phyloP scores from a whole-genome alignment of 2,113 vertebrate genomes.

The Clarias macrocephalus region DNA sequence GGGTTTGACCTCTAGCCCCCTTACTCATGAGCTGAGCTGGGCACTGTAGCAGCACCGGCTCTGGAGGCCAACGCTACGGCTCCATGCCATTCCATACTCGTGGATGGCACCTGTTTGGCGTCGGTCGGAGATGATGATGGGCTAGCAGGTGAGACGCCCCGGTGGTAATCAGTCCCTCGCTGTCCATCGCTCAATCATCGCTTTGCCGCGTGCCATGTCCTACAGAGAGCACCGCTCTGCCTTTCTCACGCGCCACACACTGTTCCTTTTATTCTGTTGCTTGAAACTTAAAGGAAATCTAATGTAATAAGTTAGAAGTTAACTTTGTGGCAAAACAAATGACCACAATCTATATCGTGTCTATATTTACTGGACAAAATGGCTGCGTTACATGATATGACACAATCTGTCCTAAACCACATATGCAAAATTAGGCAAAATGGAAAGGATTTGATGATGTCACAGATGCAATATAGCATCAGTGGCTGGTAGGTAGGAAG shows the following conservation, averaged over 20 bases:
- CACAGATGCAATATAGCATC: neutral
- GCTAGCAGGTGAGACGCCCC: conserved; percentile 53
- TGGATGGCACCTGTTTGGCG: conserved; percentile 56
- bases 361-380: neutral
- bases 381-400: neutral
- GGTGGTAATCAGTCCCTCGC: conserved; percentile 58
- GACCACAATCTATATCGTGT: too few relatives aligned
- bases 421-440: neutral
- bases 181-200: conserved; percentile 53
- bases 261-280: neutral
- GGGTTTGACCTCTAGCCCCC: conserved; percentile 47
- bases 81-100: conserved; percentile 35
- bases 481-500: neutral
- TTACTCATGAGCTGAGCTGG: conserved; percentile 20
- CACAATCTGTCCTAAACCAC: neutral
- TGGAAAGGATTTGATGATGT: neutral
- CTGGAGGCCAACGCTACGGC: conserved; percentile 28
- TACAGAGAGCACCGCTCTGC: conserved; percentile 34
- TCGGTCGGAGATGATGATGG: conserved; percentile 39
- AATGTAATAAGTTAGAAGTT: too few relatives aligned
- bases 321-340: too few relatives aligned
- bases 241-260: neutral
- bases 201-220: conserved; percentile 43
- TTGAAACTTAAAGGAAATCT: neutral
- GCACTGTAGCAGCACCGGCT: conserved; percentile 20